Conservation (phyloP, 2,888 invertebrate species). For the Colletes collaris region DNA sequence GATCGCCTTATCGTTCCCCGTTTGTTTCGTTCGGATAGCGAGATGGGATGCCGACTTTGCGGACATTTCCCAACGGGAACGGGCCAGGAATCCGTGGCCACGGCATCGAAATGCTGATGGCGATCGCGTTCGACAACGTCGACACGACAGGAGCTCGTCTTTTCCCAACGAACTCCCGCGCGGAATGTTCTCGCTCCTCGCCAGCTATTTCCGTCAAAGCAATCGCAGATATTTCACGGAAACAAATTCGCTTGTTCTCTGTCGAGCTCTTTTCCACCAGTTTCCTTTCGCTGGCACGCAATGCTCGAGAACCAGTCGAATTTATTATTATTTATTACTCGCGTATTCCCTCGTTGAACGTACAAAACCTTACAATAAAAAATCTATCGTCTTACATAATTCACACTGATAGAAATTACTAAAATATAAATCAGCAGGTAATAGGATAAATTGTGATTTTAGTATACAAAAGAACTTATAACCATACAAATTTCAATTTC, state of each 20-base stretch:
- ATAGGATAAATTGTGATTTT: too few relatives aligned
- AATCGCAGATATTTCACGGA: slow-evolving; percentile 28
- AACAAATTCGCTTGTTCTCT: slow-evolving; percentile 20
- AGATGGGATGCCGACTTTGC: slow-evolving; percentile 49
- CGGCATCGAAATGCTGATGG: slow-evolving; percentile 12
- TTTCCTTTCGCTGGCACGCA: neutral
- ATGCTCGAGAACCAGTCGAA: too few relatives aligned
- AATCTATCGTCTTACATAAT: too few relatives aligned
- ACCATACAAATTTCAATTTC: too few relatives aligned
- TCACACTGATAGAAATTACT: too few relatives aligned
- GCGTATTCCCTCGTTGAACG: too few relatives aligned
- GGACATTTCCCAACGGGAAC: slow-evolving; percentile 43
- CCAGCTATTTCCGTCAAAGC: slow-evolving; percentile 27
- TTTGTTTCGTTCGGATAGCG: slow-evolving; percentile 46
- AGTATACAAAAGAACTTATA: too few relatives aligned
- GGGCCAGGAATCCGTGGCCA: slow-evolving; percentile 7
- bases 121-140: slow-evolving; percentile 8
- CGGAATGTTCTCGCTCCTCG: neutral
- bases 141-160: neutral
- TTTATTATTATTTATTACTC: too few relatives aligned
- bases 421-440: too few relatives aligned
- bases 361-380: too few relatives aligned
- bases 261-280: neutral
- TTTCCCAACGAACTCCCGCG: slow-evolving; percentile 1
- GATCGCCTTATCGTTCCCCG: slow-evolving; percentile 38